Percentiles rank a stretch among this genome's conserved stretches.
phyloP scores from a whole-genome alignment of 2,797 vertebrate genomes.

The Pseudochromis fuscus region DNA sequence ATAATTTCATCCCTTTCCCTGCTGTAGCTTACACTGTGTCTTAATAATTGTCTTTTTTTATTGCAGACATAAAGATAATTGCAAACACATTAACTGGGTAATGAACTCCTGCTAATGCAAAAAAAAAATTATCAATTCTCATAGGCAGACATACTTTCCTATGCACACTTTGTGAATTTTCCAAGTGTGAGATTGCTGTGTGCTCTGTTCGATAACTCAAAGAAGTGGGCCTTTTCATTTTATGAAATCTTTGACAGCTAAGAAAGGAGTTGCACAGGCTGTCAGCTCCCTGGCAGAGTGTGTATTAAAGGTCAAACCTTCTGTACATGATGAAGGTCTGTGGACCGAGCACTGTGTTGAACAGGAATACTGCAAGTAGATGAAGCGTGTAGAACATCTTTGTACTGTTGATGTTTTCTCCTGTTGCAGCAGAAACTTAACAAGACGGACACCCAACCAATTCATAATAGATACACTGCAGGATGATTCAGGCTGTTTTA shows the following conservation, averaged over 20 bases:
- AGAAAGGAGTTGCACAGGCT: not conserved
- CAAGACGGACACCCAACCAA: not conserved
- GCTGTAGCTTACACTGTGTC: not conserved
- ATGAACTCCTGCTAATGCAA: conserved; percentile 31
- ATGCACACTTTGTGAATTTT: conserved; percentile 13
- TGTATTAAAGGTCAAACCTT: conserved; percentile 20
- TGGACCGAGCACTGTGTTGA: not conserved
- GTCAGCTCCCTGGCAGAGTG: not conserved
- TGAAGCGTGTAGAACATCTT: conserved; percentile 4
- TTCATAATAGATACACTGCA: not conserved
- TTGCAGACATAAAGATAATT: conserved; percentile 50
- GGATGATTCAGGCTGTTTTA: not conserved
- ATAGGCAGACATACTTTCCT: not conserved
- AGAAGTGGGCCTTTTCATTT: conserved; percentile 16
- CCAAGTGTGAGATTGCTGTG: conserved; percentile 16
- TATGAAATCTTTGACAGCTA: conserved; percentile 12
- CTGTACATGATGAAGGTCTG: conserved; percentile 1
- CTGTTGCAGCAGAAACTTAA: not conserved
- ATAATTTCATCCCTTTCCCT: not conserved
- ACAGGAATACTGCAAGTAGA: conserved; percentile 10
- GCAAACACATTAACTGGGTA: conserved; percentile 47
- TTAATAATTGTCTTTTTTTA: conserved; percentile 47
- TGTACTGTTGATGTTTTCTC: not conserved
- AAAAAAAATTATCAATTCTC: conserved; percentile 36
- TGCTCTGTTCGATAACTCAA: conserved; percentile 15